Conservation (phyloP, 1,140 invertebrate genomes). For the Euwallacea fornicatus region DNA sequence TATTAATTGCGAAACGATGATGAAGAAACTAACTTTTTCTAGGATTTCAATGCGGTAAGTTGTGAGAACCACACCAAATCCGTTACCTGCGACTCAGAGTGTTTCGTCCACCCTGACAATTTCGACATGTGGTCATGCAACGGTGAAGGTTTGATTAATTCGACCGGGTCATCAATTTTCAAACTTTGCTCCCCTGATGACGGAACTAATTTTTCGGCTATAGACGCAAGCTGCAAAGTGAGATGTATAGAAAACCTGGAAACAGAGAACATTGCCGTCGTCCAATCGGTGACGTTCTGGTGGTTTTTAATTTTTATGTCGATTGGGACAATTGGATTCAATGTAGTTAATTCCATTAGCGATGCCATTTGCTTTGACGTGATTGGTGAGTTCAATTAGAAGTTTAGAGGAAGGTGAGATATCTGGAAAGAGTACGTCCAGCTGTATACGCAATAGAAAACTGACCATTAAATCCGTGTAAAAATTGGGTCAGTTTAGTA, state of each 20-base stretch:
- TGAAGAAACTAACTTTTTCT: slow-evolving; percentile 11
- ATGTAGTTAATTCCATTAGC: slow-evolving; percentile 74
- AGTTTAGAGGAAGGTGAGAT: no score
- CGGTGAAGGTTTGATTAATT: slow-evolving; percentile 7
- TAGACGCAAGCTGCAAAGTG: slow-evolving; percentile 23
- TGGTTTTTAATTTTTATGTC: slow-evolving; percentile 70
- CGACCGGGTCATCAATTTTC: neutral
- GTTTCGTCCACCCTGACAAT: slow-evolving; percentile 32
- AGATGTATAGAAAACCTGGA: slow-evolving; percentile 34
- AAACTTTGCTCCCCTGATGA: slow-evolving; percentile 26
- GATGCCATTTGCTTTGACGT: slow-evolving; percentile 82
- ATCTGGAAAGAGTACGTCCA: no score
- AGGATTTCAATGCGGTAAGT: slow-evolving; percentile 22
- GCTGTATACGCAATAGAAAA: no score
- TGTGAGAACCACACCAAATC: slow-evolving; percentile 26
- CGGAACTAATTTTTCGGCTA: slow-evolving; percentile 9
- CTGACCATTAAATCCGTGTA: no score
- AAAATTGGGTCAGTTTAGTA: no score
- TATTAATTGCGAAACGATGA: neutral
- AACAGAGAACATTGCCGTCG: slow-evolving; percentile 30
- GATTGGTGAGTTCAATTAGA: slow-evolving; percentile 60
- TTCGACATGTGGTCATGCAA: slow-evolving; percentile 26
- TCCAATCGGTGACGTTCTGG: slow-evolving; percentile 63
- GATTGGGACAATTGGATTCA: slow-evolving; percentile 72
- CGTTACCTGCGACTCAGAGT: slow-evolving; percentile 40